Evolutionary conservation across 2,888 invertebrate genomes (phyloP).

Genomic region (Leptinotarsa juncta): DNA sequence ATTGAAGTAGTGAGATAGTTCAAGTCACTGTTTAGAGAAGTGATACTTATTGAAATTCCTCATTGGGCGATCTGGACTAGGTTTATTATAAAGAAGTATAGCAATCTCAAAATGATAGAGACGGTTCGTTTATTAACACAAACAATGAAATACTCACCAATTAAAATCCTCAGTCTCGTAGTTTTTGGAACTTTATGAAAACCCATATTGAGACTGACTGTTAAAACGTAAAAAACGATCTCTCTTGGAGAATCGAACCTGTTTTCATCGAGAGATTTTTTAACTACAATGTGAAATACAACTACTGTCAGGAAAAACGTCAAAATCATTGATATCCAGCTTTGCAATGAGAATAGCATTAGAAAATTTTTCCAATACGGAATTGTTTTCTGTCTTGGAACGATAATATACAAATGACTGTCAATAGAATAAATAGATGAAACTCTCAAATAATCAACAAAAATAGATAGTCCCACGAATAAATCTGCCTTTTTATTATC

Average conservation of each 20-base stretch:
- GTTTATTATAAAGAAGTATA: too few species aligned
- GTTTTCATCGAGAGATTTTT: not conserved
- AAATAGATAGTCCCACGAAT: constrained; percentile 24
- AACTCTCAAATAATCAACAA: constrained; percentile 4
- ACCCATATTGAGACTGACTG: constrained; percentile 22
- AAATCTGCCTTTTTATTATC: constrained; percentile 28
- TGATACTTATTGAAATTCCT: too few species aligned
- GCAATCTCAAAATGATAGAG: too few species aligned
- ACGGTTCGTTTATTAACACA: not conserved
- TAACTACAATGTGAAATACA: constrained; percentile 20
- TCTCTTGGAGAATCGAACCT: constrained; percentile 13
- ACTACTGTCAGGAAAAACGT: constrained; percentile 4
- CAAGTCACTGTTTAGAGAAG: too few species aligned
- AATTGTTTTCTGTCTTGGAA: constrained; percentile 27
- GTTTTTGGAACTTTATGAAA: constrained; percentile 14
- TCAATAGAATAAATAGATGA: constrained; percentile 15
- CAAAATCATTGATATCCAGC: constrained; percentile 21
- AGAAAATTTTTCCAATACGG: constrained; percentile 26
- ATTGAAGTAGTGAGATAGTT: too few species aligned
- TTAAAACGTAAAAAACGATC: not conserved
- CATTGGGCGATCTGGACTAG: too few species aligned
- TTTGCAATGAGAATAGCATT: constrained; percentile 13
- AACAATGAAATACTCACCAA: constrained; percentile 22
- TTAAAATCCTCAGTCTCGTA: constrained; percentile 22
- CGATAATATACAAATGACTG: constrained; percentile 26